Evolutionary conservation across 1,140 invertebrate species (phyloP), one percentile per base, ranked within the genome.

Genomic region (Plodia interpunctella): DNA sequence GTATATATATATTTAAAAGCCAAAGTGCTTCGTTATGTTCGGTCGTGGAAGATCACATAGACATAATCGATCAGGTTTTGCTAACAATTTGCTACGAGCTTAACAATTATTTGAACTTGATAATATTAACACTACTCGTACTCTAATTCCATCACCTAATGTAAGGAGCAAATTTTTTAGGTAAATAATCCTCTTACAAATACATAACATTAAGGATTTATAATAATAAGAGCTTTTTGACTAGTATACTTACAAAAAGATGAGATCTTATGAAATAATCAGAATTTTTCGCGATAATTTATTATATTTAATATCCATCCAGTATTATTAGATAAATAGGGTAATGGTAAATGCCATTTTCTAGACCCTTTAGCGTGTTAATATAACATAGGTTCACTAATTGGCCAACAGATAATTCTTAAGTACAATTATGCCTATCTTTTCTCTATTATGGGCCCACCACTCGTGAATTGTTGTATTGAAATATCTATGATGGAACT

Each of bases 301-400:
- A 82, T 77, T 81, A 78, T 74, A 83, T 80, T 79, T 83, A 83
- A 83, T 85, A 78, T 88, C 85, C 85, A 88, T 88, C 85, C 85
- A 88, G 80, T 88, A 87, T 87, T 85, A 85, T 85, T 88, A 88
- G 82, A 87, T 80, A 72, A 76, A 83, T 85, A 85, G 78, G 73
- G 53, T 86, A 79, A 81, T 77, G 74, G 72, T 75, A 74, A 63
- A 51, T 28, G 65, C 72, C 75, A 80, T 78, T 77, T 70, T 79
- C 74, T 87, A 84, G 77, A 66, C 84, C 72, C 72, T 83, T 79
- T 87, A 78, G 72, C 71, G 63, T 71, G 50, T 70, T 75, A 79
- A 80, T 61, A 60, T 81, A 78, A 76, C 60, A 74, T 81, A 83
- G 66, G 70, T 80, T 80, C 71, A 74, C 51, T 66, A 64, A 78